Percentiles rank a stretch among this genome's conserved stretches.
phyloP scores from a whole-genome alignment of 1,140 invertebrate species.

The Rhizoglyphus robini region DNA sequence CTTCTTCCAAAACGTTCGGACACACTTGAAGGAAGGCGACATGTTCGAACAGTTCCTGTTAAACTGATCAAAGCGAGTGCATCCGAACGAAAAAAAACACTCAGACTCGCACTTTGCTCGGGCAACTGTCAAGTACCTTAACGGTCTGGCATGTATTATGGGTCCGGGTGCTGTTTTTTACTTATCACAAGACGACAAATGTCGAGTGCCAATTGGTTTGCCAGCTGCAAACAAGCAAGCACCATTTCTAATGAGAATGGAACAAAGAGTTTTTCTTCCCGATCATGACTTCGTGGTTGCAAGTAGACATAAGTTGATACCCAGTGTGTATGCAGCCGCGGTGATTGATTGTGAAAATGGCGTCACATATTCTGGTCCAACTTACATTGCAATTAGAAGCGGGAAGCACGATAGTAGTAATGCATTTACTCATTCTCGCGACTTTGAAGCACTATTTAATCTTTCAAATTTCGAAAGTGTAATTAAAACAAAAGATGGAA shows the following conservation, averaged over 20 bases:
- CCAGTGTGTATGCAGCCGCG: conserved; percentile 31
- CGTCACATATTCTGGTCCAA: conserved; percentile 27
- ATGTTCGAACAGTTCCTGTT: background rate
- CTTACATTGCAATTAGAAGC: background rate
- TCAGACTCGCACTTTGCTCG: conserved; percentile 22
- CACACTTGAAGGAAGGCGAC: background rate
- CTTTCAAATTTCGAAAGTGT: background rate
- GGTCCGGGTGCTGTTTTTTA: conserved; percentile 28
- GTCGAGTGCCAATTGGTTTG: conserved; percentile 34
- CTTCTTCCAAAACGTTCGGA: background rate
- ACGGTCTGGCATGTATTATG: conserved; percentile 25
- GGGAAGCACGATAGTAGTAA: background rate
- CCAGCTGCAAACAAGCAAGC: conserved; percentile 35
- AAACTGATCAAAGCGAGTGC: background rate
- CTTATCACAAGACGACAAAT: conserved; percentile 35
- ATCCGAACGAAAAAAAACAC: background rate
- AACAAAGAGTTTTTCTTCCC: conserved; percentile 33
- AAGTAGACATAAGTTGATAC: conserved; percentile 32
- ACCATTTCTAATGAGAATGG: conserved; percentile 34
- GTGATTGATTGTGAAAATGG: conserved; percentile 29
- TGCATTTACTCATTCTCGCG: background rate
- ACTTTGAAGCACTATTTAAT: background rate
- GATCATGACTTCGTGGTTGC: conserved; percentile 37
- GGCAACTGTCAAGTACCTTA: conserved; percentile 27
- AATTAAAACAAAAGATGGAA: background rate